phyloP scores from a whole-genome alignment of 2,888 invertebrate species.

The Hypercompe scribonia region DNA sequence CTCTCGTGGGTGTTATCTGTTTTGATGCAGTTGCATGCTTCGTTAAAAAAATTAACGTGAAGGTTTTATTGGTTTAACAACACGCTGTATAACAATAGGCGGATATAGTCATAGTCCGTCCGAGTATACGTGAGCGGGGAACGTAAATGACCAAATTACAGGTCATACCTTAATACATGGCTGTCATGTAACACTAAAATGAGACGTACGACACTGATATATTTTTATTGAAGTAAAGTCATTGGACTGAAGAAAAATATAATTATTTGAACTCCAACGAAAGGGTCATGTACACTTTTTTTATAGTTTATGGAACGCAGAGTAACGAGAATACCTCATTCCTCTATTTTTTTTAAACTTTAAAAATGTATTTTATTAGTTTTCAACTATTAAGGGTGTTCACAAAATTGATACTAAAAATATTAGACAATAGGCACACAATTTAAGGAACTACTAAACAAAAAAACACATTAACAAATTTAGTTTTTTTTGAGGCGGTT shows the following conservation, averaged over 20 bases:
- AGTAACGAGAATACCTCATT: too few relatives aligned
- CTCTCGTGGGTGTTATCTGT: constrained; percentile 16
- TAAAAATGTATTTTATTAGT: too few relatives aligned
- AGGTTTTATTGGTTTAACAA: constrained; percentile 47
- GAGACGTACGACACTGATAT: background rate
- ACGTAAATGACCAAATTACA: constrained; percentile 42
- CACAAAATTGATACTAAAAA: too few relatives aligned
- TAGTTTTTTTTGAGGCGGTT: too few relatives aligned
- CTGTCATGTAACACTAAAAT: background rate
- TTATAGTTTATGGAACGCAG: too few relatives aligned
- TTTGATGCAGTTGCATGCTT: constrained; percentile 35
- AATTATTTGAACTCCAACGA: too few relatives aligned
- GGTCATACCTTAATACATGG: constrained; percentile 14
- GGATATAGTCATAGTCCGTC: constrained; percentile 43
- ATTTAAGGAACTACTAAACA: too few relatives aligned
- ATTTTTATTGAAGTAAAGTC: background rate
- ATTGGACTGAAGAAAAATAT: background rate
- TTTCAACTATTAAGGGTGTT: too few relatives aligned
- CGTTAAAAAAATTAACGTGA: constrained; percentile 58
- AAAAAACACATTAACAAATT: too few relatives aligned
- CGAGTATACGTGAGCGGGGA: constrained; percentile 14
- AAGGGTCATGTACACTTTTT: too few relatives aligned
- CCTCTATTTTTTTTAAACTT: too few relatives aligned
- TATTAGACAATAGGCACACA: too few relatives aligned
- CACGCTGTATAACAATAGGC: constrained; percentile 54